phyloP scores from a whole-genome alignment of 2,113 vertebrate genomes.

The Rhagologus leucostigma region DNA sequence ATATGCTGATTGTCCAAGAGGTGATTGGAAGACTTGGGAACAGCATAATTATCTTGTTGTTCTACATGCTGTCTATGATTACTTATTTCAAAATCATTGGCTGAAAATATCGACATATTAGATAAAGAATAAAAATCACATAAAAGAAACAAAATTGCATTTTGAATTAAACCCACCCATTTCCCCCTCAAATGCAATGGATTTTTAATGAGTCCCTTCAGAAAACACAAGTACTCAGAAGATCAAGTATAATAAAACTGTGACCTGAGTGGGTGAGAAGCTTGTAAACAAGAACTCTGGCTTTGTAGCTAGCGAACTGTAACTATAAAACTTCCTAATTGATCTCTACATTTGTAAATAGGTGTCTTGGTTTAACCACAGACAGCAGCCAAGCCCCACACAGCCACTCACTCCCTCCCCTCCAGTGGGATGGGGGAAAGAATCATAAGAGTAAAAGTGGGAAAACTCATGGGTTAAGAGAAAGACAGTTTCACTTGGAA shows the following conservation, averaged over 20 bases:
- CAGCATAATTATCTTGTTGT: slow-evolving; percentile 8
- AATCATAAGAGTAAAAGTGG: background rate
- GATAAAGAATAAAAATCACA: slow-evolving; percentile 37
- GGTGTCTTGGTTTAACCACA: background rate
- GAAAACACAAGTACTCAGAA: background rate
- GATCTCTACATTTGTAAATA: background rate
- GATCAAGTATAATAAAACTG: background rate
- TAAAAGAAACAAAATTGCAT: slow-evolving; percentile 5
- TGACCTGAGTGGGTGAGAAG: background rate
- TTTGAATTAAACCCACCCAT: background rate
- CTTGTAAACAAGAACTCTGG: background rate
- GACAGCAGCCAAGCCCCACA: background rate
- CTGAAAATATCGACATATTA: slow-evolving; percentile 54
- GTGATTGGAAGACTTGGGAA: background rate
- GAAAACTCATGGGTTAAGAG: background rate
- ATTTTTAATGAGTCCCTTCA: background rate
- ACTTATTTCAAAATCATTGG: slow-evolving; percentile 35
- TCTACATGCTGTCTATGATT: background rate
- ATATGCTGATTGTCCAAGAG: slow-evolving; percentile 48
- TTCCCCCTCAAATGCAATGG: background rate
- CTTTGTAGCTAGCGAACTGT: background rate
- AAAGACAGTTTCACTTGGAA: background rate
- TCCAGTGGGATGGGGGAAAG: background rate
- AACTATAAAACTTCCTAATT: background rate
- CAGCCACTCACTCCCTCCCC: background rate